A percentile compares a stretch with the other conserved stretches of the same genome.
Evolutionary conservation across 2,797 vertebrate genomes (phyloP).

Genomic region (Halcyon chelicuti): DNA sequence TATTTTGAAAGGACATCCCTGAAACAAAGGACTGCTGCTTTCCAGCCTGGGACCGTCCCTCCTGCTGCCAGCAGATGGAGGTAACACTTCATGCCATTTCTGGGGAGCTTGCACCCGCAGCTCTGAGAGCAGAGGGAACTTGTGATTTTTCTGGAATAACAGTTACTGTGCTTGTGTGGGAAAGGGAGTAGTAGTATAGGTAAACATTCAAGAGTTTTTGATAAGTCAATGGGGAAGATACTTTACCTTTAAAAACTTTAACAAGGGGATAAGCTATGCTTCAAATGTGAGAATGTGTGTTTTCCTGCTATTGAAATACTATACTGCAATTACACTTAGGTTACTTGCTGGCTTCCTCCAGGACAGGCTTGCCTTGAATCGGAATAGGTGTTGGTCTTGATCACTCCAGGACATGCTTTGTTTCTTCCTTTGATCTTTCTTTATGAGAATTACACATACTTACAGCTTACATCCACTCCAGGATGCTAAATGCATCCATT

Average conservation of each 20-base stretch:
- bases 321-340: not conserved
- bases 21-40: not conserved
- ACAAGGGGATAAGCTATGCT: not conserved
- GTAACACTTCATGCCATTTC: not conserved
- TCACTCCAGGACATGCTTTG: not conserved
- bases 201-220: not conserved
- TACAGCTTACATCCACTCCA: not conserved
- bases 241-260: not conserved
- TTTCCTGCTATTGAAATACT: not conserved
- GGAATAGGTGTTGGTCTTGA: not conserved
- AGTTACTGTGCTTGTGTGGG: not conserved
- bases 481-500: not conserved
- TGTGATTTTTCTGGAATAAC: not conserved
- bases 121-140: not conserved
- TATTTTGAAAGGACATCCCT: not conserved
- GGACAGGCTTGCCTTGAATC: not conserved
- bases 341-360: not conserved
- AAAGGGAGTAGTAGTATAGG: not conserved
- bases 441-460: not conserved
- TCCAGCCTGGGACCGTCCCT: not conserved
- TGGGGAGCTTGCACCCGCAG: not conserved
- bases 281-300: not conserved
- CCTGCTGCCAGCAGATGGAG: constrained; percentile 27
- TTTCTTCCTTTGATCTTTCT: not conserved
- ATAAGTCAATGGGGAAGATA: not conserved